Evolutionary conservation across 2,113 vertebrate genomes (phyloP).

Genomic region (Thunnus thynnus): DNA sequence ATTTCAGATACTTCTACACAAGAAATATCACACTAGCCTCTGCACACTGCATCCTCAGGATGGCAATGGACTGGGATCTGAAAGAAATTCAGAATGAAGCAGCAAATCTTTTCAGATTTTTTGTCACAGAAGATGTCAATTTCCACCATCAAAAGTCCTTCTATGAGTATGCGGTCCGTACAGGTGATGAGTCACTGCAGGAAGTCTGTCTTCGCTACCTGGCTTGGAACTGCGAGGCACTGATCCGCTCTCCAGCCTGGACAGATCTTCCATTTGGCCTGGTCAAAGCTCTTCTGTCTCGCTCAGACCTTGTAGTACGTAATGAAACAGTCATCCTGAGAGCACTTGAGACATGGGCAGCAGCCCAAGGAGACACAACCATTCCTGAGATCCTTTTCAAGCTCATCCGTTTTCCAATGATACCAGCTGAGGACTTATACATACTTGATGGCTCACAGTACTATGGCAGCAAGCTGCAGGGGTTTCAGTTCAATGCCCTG

Average conservation of each 20-base stretch:
- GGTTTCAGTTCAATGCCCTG: constrained; percentile 79
- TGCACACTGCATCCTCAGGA: constrained; percentile 75
- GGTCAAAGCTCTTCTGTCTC: constrained; percentile 67
- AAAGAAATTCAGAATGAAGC: constrained; percentile 59
- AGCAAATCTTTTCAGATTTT: constrained; percentile 50
- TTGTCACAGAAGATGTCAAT: constrained; percentile 70
- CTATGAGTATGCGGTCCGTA: constrained; percentile 55
- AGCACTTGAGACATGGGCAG: constrained; percentile 71
- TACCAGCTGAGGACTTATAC: constrained; percentile 71
- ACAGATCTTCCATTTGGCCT: constrained; percentile 5
- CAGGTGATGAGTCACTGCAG: constrained; percentile 56
- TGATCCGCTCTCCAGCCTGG: constrained; percentile 60
- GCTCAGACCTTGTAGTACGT: constrained; percentile 70
- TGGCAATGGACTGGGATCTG: constrained; percentile 73
- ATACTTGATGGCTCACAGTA: constrained; percentile 54
- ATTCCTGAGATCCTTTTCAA: constrained; percentile 46
- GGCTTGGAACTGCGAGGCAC: constrained; percentile 70
- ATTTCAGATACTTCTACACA: constrained; percentile 81
- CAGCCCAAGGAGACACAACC: not conserved
- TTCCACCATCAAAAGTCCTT: constrained; percentile 59
- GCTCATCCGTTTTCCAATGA: constrained; percentile 78
- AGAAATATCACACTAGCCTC: constrained; percentile 62
- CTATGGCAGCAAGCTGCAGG: constrained; percentile 56
- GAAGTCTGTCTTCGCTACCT: constrained; percentile 68
- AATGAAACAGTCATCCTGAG: constrained; percentile 73